These are phyloP conservation scores for Noctua comes DNA, from an alignment of 2,888 invertebrate genomes.

Conservation along the genomic window DNA sequence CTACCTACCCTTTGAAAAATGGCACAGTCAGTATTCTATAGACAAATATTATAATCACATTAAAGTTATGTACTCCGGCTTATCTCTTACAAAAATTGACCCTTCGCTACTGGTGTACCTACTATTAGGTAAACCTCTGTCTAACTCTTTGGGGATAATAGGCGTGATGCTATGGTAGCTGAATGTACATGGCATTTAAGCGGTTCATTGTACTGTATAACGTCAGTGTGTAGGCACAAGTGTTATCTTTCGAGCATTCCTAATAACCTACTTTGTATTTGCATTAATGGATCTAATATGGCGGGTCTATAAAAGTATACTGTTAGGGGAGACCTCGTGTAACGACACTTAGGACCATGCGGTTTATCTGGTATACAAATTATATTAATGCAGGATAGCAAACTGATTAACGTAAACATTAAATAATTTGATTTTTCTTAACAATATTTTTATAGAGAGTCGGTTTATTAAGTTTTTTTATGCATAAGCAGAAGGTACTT, in stretches of 20 bases:
- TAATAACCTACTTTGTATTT: conserved; percentile 27
- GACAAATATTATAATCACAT: no score
- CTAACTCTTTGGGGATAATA: background rate
- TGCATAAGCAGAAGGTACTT: background rate
- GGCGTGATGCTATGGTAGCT: background rate
- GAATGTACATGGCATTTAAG: no score
- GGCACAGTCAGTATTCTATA: no score
- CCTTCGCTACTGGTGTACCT: no score
- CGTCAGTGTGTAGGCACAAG: conserved; percentile 11
- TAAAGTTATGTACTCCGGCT: no score
- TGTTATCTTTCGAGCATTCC: conserved; percentile 13
- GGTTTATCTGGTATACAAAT: conserved; percentile 23
- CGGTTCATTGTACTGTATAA: conserved; percentile 20
- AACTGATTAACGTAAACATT: conserved; percentile 13
- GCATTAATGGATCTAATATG: conserved; percentile 31
- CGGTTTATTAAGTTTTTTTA: background rate
- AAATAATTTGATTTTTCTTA: conserved; percentile 3
- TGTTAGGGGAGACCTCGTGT: conserved; percentile 20
- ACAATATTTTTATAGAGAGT: background rate
- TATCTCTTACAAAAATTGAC: no score
- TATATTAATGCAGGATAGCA: background rate
- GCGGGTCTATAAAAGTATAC: conserved; percentile 22
- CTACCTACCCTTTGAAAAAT: no score
- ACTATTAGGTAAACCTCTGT: background rate
- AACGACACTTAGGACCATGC: background rate